Base-by-base conservation (phyloP, 2,797 vertebrate species). In the Psittacula echo region DNA sequence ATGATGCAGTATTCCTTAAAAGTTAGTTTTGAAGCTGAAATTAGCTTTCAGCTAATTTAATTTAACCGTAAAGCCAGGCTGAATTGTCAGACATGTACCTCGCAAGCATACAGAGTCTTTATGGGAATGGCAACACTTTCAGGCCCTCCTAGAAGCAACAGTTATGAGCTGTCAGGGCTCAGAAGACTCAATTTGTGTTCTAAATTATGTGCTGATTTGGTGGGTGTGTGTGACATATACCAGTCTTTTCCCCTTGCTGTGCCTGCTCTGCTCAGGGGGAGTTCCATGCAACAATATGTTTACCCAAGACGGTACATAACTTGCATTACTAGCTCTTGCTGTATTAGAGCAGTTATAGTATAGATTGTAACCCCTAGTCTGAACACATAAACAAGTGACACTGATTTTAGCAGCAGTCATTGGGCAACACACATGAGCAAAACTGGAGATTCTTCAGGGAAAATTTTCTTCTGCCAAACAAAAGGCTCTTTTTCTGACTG, bases 21-120 rank as follows among this genome's bases (percentile, higher is more conserved):
- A 84, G 47, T 73, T 89, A 75, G 24, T 73, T 91, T 62, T 84
- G n/a, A 68, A 88, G 27, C 53, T 91, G 75, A 94, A 91, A 75
- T 94, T 85, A 86, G 47, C 85, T 86, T 92, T 80, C 22, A 16
- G 14, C 37, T 39, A 39, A 11, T 39, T 39, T 39, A 39, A 39
- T 39, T 39, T 39, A 39, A 39, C 37, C 37, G 37, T 41, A 72
- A 92, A 89, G 54, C 24, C 68, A 68, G 14, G 11, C n/a, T 77
- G 80, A 86, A 51, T 80, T 89, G 92, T 88, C 85, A 95, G 70
- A 81, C 47, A 0, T 41, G 30, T 86, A 73, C 79, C 66, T 76
- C 86, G 73, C 44, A 86, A 73, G 60, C 24, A 47, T 26, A 19
- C 7, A 66, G 32, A 47, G 70, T 56, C 81, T 89, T 65, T 67